Conservation (phyloP, 2,888 invertebrate species). For the Hofmannophila pseudospretella region DNA sequence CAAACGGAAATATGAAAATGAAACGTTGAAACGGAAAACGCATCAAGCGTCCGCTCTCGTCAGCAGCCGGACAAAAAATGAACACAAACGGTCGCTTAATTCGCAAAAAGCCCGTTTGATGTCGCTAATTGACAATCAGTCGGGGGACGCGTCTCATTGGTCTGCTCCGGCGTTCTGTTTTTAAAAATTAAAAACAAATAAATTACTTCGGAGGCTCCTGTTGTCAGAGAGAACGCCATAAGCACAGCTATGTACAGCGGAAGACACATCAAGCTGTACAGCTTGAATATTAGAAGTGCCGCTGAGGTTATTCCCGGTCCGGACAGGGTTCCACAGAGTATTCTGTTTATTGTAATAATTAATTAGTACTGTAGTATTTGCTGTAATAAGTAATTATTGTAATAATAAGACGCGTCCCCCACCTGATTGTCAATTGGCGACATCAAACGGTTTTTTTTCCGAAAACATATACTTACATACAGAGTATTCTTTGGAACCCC, state of each 20-base stretch:
- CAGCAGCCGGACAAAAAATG: conserved; percentile 66
- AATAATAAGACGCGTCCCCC: too few relatives aligned
- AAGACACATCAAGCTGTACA: too few relatives aligned
- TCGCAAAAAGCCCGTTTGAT: conserved; percentile 79
- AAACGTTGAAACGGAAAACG: conserved; percentile 72
- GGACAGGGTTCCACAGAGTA: too few relatives aligned
- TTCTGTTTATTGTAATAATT: too few relatives aligned
- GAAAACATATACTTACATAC: too few relatives aligned
- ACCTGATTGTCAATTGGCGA: too few relatives aligned
- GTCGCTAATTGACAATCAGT: conserved; percentile 78
- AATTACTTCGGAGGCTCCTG: conserved; percentile 58
- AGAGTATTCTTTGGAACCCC: too few relatives aligned
- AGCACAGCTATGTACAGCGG: conserved; percentile 4
- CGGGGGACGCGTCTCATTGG: conserved; percentile 74
- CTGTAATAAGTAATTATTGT: too few relatives aligned
- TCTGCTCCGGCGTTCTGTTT: conserved; percentile 66
- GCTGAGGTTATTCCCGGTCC: too few relatives aligned
- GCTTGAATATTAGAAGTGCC: too few relatives aligned
- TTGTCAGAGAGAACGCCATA: conserved; percentile 25
- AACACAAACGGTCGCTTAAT: conserved; percentile 74
- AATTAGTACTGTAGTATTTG: too few relatives aligned
- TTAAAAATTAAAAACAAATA: conserved; percentile 76
- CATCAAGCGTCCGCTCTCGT: conserved; percentile 59
- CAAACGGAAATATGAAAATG: conserved; percentile 77
- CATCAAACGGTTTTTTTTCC: too few relatives aligned